Conservation (phyloP, 2,888 invertebrate species). For the Hetaerina titia region DNA sequence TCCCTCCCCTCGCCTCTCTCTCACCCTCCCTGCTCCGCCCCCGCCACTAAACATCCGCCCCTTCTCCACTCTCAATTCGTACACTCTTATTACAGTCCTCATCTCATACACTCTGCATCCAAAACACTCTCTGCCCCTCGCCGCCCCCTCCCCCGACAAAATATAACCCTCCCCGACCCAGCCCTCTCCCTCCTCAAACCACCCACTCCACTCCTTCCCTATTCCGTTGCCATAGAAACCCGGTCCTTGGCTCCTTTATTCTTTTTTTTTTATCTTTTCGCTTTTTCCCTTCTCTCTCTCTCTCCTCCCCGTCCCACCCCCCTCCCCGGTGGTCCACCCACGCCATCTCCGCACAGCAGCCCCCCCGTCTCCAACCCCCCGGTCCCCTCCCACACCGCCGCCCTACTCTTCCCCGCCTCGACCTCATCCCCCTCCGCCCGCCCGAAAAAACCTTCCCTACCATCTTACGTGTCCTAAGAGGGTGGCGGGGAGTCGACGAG, state of each 20-base stretch:
- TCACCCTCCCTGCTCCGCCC: neutral
- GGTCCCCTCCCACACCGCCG: neutral
- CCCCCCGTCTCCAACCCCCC: neutral
- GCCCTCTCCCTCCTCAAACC: neutral
- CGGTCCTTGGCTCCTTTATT: conserved; percentile 63
- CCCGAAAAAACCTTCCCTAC: conserved; percentile 28
- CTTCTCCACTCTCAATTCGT: conserved; percentile 41
- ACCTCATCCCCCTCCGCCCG: neutral
- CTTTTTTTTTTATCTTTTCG: conserved; percentile 53
- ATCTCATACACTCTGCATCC: conserved; percentile 63
- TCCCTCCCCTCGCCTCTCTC: neutral
- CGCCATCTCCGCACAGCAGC: neutral
- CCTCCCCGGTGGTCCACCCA: neutral
- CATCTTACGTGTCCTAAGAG: conserved; percentile 63
- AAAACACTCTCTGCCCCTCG: neutral
- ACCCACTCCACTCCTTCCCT: conserved; percentile 28
- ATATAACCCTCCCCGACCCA: neutral
- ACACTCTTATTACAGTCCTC: conserved; percentile 65
- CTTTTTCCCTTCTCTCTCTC: neutral
- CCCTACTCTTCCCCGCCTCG: neutral
- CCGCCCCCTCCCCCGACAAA: neutral
- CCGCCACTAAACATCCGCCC: conserved; percentile 6
- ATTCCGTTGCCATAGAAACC: conserved; percentile 63
- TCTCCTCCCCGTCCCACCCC: neutral
- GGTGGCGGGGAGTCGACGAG: neutral